phyloP scores from a whole-genome alignment of 1,140 invertebrate species.

The Zeugodacus cucurbitae region DNA sequence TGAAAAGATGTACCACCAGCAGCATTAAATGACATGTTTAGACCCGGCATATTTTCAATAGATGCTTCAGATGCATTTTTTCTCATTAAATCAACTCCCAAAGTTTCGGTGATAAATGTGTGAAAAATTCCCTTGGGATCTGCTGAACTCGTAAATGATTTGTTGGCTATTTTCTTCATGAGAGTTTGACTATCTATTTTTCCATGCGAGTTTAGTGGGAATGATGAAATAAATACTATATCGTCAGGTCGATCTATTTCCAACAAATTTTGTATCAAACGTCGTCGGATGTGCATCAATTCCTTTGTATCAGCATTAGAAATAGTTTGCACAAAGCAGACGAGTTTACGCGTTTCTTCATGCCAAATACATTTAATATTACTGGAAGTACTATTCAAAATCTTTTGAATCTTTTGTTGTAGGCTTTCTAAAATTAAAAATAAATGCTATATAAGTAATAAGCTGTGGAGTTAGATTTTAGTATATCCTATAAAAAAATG shows the following conservation, averaged over 20 bases:
- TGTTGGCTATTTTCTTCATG: constrained; percentile 42
- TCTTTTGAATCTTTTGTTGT: background rate
- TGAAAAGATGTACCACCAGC: constrained; percentile 60
- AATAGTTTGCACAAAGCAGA: background rate
- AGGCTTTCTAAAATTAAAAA: background rate
- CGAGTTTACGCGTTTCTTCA: background rate
- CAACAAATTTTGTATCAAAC: constrained; percentile 3
- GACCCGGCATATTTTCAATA: constrained; percentile 43
- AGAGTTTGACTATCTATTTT: constrained; percentile 59
- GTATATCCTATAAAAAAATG: no score
- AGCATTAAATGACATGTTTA: constrained; percentile 51
- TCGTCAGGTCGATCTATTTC: constrained; percentile 64
- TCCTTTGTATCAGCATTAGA: background rate
- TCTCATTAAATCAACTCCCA: constrained; percentile 45
- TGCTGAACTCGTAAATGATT: background rate
- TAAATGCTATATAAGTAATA: no score
- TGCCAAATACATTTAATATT: constrained; percentile 8
- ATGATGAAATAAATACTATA: constrained; percentile 57
- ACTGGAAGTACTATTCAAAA: background rate
- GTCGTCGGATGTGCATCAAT: background rate
- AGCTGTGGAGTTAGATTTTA: no score
- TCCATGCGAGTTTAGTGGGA: constrained; percentile 69
- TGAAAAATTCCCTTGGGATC: constrained; percentile 53
- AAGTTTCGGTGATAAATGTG: constrained; percentile 52
- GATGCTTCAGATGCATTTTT: background rate